Evolutionary conservation across 2,797 vertebrate genomes (phyloP), one percentile per base, ranked within the genome.

Genomic region (Sebastolobus alascanus): DNA sequence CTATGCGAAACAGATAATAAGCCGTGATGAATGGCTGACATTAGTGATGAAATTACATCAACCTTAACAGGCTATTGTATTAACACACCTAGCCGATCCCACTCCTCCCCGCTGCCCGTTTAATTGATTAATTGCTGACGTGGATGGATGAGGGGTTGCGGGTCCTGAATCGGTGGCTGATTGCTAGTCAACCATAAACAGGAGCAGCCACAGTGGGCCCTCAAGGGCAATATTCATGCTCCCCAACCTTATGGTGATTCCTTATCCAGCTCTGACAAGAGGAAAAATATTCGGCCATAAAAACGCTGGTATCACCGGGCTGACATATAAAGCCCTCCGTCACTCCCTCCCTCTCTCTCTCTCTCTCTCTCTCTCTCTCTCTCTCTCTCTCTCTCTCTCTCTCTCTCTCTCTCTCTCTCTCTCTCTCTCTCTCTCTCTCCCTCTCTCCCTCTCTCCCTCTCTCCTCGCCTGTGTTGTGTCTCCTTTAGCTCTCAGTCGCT

Each of bases 51-150:
- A 93, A 95, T 94, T 94, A 92, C 89, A 94, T 94, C 92, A 93
- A 90, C 90, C 92, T 87, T 92, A 94, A 92, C 91, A 88, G 91
- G 91, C 90, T 80, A 93, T 93, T 93, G 90, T 93, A 92, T 94
- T 92, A 92, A 92, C 93, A 94, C 93, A 93, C 92, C 93, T 93
- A 88, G 88, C 89, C 79, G 40, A 84, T 88, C 86, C 82, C 88
- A 61, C 86, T 87, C 87, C 87, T 85, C 84, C 89, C 88, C 58
- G 9, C 89, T 72, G 89, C 86, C 90, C 70, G 75, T 93, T 94
- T 94, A 94, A 95, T 95, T 95, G 94, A 95, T 95, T 94, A 91
- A 94, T 95, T 93, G 91, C 91, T 87, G 92, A 94, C 92, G 66
- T 90, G 87, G 92, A 94, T 95, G 90, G 93, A 95, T 95, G 91